Conservation (phyloP, 2,888 invertebrate species). For the Philaethria dido region DNA sequence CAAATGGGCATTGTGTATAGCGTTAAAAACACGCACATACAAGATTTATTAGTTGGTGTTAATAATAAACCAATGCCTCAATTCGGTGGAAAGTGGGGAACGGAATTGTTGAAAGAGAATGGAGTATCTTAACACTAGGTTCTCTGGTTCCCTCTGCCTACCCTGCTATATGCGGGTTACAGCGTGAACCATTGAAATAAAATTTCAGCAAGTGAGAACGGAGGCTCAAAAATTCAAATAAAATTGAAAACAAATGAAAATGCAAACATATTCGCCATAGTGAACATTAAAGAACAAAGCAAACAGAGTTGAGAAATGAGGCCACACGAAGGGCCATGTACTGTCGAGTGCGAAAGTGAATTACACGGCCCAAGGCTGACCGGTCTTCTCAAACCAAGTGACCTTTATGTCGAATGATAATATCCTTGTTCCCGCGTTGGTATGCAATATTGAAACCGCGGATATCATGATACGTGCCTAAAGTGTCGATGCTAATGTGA, state of each 20-base stretch:
- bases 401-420: constrained; percentile 78
- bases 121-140: too few species aligned
- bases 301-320: constrained; percentile 74
- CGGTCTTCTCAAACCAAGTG: constrained; percentile 80
- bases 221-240: constrained; percentile 24
- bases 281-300: constrained; percentile 61
- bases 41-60: neutral
- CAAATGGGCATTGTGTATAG: neutral
- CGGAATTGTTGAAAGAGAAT: too few species aligned
- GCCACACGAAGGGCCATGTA: constrained; percentile 75
- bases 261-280: constrained; percentile 43
- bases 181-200: neutral
- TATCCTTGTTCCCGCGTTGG: constrained; percentile 76
- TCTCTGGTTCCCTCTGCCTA: too few species aligned
- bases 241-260: constrained; percentile 33
- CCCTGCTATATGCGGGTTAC: too few species aligned
- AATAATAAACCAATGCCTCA: too few species aligned
- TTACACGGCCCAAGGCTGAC: constrained; percentile 79
- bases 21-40: constrained; percentile 11
- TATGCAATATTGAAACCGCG: constrained; percentile 64
- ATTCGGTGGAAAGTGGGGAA: too few species aligned
- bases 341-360: constrained; percentile 76
- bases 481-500: constrained; percentile 32
- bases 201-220: constrained; percentile 1
- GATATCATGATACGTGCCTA: constrained; percentile 53